Evolutionary conservation across 1,140 invertebrate genomes (phyloP).

Genomic region (Oscheius sp.): DNA sequence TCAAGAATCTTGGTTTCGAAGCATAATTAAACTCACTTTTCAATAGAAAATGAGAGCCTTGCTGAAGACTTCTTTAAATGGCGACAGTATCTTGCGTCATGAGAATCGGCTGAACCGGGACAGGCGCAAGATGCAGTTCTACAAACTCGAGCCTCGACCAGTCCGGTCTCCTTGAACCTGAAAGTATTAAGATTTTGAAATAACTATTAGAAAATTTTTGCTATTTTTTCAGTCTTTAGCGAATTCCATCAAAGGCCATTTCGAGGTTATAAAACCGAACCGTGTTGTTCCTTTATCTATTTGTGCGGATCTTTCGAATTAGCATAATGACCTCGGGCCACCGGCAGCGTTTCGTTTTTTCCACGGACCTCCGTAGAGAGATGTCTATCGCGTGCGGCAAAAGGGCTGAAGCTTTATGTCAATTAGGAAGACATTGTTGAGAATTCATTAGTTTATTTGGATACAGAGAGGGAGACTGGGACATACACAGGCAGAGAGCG

Average conservation of each 20-base stretch:
- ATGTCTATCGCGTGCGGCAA: no score
- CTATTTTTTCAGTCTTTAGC: no score
- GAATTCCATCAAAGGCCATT: no score
- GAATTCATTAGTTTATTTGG: no score
- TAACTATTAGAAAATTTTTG: background rate
- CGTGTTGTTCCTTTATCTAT: background rate
- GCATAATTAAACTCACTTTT: conserved; percentile 25
- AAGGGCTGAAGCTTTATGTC: no score
- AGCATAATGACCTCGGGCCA: conserved; percentile 5
- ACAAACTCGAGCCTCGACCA: conserved; percentile 13
- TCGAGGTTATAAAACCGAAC: background rate
- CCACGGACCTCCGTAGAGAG: no score
- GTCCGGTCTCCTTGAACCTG: conserved; percentile 23
- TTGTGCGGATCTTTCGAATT: conserved; percentile 4
- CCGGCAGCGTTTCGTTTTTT: background rate
- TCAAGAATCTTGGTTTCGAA: no score
- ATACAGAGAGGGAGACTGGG: no score
- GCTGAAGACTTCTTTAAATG: conserved; percentile 10
- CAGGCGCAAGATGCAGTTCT: conserved; percentile 22
- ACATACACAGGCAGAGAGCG: no score
- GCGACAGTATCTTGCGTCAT: conserved; percentile 24
- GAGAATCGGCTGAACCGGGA: conserved; percentile 21
- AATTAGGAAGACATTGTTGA: no score
- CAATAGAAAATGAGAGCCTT: conserved; percentile 5
- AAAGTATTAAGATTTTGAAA: background rate